Base-by-base conservation (phyloP, 2,888 invertebrate genomes). In the Choreutis nemorana region DNA sequence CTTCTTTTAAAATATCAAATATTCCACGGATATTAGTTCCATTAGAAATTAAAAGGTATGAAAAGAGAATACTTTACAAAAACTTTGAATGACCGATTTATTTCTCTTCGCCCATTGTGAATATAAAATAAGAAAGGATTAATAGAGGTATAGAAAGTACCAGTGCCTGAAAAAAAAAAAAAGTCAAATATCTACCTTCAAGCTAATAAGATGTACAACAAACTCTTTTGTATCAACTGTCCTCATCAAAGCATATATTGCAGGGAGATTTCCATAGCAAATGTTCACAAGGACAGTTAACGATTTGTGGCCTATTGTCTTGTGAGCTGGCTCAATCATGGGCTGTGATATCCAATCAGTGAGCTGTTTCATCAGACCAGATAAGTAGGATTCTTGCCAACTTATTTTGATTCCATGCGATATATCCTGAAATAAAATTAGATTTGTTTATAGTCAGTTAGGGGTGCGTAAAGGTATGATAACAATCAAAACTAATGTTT, bases 311-410 rank as follows among this genome's bases (percentile, higher is more conserved):
- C 79, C 79, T 7, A 81, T 77, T 2, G 73, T 67, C 2, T 57
- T 47, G 2, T 61, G 56, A 27, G 66, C 70, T 0, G 66, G 43
- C 16, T 83, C 82, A 0, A 49, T 50, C 48, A 80, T 78, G 0
- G 81, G 78, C 21, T 64, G 61, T 0, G 60, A 65, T 26, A 89
- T 82, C 82, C 87, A 87, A 14, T 84, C 82, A 0, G 87, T 85
- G 1, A 91, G 60, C 11, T 82, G 84, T 31, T 84, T 81, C 59
- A 91, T 83, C 6, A 91, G 64, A 35, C 83, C 79, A 0, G 84
- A 65, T 23, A 91, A 67, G 55, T 90, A 87, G 0, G 90, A 87
- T 47, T 91, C 89, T 55, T 90, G 89, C 90, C 90, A 91, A 4
- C 83, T 84, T 14, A 91, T 88, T 53, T 85, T 86, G 10, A 90